Percentiles rank a stretch among this genome's conserved stretches.
Evolutionary conservation across 2,888 invertebrate species (phyloP).

Genomic region (Hecatera dysodea): DNA sequence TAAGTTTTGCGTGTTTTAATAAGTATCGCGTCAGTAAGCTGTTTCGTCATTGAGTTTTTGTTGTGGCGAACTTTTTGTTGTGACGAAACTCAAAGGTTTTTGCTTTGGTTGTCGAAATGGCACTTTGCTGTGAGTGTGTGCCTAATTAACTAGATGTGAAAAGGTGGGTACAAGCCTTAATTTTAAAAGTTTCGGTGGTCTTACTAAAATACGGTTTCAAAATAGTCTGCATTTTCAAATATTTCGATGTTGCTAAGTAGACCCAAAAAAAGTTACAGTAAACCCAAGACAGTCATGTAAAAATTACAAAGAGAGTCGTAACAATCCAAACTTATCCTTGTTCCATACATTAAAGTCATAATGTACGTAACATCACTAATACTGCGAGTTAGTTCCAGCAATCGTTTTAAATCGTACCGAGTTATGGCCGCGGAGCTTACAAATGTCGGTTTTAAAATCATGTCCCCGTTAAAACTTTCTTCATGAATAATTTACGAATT

Average conservation of each 20-base stretch:
- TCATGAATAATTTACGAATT: conserved; percentile 90
- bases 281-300: not conserved
- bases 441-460: conserved; percentile 90
- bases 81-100: conserved; percentile 1
- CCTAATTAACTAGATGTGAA: not conserved
- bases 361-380: conserved; percentile 54
- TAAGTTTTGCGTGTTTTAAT: conserved; percentile 31
- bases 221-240: not conserved
- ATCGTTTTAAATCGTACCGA: conserved; percentile 73
- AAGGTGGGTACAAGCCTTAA: not conserved
- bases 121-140: not conserved
- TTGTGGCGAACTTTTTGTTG: conserved; percentile 4
- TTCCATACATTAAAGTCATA: conserved; percentile 30
- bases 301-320: not conserved
- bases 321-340: conserved; percentile 7
- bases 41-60: conserved; percentile 17
- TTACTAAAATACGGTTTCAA: not conserved
- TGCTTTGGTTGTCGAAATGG: not conserved
- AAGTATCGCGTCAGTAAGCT: conserved; percentile 24
- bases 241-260: not conserved
- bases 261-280: not conserved
- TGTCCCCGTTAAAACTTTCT: conserved; percentile 89
- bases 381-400: conserved; percentile 57
- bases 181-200: no score
- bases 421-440: conserved; percentile 84